phyloP scores from a whole-genome alignment of 2,797 vertebrate species.

The Catostomus latipinnis region DNA sequence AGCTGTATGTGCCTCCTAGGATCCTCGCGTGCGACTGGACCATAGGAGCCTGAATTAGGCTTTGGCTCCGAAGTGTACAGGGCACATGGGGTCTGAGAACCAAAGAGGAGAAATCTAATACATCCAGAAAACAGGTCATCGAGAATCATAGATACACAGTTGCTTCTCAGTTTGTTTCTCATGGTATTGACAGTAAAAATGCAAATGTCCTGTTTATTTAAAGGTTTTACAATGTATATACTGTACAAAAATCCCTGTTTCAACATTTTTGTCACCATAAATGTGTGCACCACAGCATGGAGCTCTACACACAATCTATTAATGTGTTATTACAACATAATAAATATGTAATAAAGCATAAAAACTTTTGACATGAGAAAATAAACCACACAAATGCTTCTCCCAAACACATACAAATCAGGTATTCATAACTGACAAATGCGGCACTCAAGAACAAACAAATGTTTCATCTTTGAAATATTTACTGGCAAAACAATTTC shows the following conservation, averaged over 20 bases:
- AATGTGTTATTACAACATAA: conserved; percentile 26
- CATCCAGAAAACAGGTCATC: conserved; percentile 46
- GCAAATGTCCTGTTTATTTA: conserved; percentile 25
- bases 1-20: conserved; percentile 42
- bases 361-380: not conserved
- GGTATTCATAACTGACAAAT: not conserved
- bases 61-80: conserved; percentile 55
- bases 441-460: not conserved
- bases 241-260: not conserved
- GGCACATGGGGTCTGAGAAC: conserved; percentile 51
- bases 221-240: not conserved
- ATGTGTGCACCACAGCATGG: not conserved
- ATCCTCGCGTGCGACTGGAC: conserved; percentile 63
- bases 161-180: conserved; percentile 33
- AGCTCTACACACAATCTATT: not conserved
- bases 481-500: not conserved
- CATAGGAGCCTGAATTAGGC: conserved; percentile 55
- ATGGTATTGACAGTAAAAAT: conserved; percentile 13
- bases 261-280: conserved; percentile 22
- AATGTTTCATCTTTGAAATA: not conserved
- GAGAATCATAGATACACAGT: conserved; percentile 32
- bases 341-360: conserved; percentile 23
- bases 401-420: not conserved
- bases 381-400: not conserved
- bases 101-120: conserved; percentile 50